phyloP scores from a whole-genome alignment of 2,113 vertebrate species.

The Raja brachyura region DNA sequence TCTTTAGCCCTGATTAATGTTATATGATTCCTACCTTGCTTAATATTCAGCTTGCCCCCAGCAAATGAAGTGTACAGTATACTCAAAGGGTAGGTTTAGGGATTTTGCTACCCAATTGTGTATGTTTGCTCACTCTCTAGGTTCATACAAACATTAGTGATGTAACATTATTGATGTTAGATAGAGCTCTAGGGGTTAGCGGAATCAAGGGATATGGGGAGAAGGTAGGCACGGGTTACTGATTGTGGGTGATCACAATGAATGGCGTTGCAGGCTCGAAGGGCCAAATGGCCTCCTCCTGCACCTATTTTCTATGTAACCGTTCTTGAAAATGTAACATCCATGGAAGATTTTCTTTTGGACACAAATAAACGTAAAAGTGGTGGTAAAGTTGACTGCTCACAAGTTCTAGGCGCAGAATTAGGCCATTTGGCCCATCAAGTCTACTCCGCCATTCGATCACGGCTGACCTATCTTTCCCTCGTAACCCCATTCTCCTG shows the following conservation, averaged over 20 bases:
- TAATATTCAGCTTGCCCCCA: not conserved
- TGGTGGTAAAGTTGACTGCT: not conserved
- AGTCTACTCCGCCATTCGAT: no score
- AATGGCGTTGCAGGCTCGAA: no score
- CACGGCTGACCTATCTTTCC: no score
- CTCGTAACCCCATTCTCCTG: no score
- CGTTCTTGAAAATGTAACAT: not conserved
- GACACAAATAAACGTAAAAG: not conserved
- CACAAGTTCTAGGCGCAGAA: no score
- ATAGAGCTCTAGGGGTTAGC: no score
- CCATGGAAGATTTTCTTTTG: not conserved
- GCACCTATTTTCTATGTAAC: not conserved
- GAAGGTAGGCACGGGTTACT: no score
- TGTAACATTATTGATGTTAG: not conserved
- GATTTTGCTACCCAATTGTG: not conserved
- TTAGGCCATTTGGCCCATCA: no score
- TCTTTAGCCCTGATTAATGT: not conserved
- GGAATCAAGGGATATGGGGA: no score
- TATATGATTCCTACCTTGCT: no score
- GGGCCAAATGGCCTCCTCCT: no score
- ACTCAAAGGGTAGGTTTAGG: not conserved
- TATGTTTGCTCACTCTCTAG: not conserved
- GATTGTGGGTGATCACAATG: no score
- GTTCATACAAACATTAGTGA: not conserved
- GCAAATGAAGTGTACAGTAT: not conserved